Evolutionary conservation across 2,113 vertebrate genomes (phyloP), one percentile per base, ranked within the genome.

Genomic region (Centropus bengalensis): DNA sequence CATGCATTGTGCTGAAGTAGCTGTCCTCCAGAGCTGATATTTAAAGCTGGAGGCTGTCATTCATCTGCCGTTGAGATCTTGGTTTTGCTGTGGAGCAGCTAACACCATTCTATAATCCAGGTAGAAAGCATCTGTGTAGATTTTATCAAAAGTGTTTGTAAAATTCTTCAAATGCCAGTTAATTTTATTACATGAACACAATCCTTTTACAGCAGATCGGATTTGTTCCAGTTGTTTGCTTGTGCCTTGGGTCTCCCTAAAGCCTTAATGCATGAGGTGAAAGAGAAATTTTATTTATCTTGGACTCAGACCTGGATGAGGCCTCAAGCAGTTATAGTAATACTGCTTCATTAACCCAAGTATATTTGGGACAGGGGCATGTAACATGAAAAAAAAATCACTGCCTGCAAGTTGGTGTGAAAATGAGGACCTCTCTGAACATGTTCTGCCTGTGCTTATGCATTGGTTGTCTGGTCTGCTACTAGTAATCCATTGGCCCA

Each of bases 1-100:
- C 93, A 97, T 96, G 93, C 95, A 89, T 54, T 90, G 67, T 89
- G 94, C 93, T 93, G 93, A 95, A 97, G 92, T 70, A 95, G 54
- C 47, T 88, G 81, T 81, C 82, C 86, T 51, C 33, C 38, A 86
- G 86, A 93, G 49, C 44, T 47, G 80, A 71, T 89, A 94, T 96
- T 97, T 93, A 95, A 92, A 96, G 91, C 85, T 88, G 49, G 88
- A 91, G 77, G 56, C 52, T 81, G 79, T 86, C 90, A 88, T 73
- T 91, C 1, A 2, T 79, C 93, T 91, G 82, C 73, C 76, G 55
- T 2, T 33, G 69, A 92, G 85, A 88, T 91, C 83, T 70, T 66
- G 24, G 12, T 89, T 88, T 93, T 5, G 2, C 81, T 95, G 68
- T 82, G 42, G 36, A 91, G 70, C 70, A 94, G 82, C 45, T 66